These are phyloP conservation scores for Lagopus leucura DNA, from an alignment of 2,113 vertebrate species.

Conservation along the genomic window DNA sequence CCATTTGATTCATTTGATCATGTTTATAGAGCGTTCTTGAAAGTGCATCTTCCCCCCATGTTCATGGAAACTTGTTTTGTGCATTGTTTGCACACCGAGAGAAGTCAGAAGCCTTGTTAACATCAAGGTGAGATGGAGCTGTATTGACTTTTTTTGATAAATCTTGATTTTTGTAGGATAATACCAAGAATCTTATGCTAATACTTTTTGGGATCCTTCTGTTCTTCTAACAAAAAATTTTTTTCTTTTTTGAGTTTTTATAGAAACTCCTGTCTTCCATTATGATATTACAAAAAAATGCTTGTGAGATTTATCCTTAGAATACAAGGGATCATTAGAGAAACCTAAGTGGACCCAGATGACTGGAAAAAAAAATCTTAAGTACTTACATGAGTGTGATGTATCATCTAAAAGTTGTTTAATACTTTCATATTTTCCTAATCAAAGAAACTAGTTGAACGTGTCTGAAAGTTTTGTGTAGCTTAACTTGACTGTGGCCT, in stretches of 20 bases:
- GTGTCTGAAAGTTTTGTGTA: not conserved
- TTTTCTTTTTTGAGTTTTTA: not conserved
- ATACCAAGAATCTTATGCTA: not conserved
- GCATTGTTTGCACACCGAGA: not conserved
- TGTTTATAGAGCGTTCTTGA: not conserved
- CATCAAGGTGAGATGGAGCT: not conserved
- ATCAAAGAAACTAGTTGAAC: not conserved
- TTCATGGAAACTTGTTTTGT: not conserved
- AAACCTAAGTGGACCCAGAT: not conserved
- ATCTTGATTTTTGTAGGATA: not conserved
- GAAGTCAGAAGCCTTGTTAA: not conserved
- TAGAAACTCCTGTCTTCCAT: not conserved
- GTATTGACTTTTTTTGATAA: not conserved
- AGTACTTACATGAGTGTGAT: not conserved
- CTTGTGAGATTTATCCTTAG: not conserved
- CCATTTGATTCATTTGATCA: not conserved
- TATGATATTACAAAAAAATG: not conserved
- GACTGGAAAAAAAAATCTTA: not conserved
- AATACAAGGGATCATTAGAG: not conserved
- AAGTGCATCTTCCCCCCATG: not conserved
- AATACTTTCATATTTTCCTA: not conserved
- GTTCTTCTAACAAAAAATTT: not conserved
- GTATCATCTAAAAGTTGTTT: not conserved
- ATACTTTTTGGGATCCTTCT: not conserved
- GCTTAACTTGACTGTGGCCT: not conserved